A percentile compares a stretch with the other conserved stretches of the same genome.
Evolutionary conservation across 2,888 invertebrate genomes (phyloP).

Genomic region (Zaprionus obscuricornis): DNA sequence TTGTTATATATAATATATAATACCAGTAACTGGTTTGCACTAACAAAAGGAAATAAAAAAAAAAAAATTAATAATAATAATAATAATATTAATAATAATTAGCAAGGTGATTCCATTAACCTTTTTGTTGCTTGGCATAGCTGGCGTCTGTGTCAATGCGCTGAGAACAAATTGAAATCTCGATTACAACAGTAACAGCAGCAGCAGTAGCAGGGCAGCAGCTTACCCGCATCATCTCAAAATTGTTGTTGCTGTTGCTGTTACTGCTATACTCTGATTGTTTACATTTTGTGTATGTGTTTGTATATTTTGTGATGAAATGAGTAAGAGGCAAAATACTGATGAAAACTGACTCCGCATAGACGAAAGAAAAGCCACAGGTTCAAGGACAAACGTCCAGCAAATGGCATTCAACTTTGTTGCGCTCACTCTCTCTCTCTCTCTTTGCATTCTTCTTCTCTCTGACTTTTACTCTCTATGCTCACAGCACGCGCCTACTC

Average conservation of each 20-base stretch:
- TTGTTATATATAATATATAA: slow-evolving; percentile 13
- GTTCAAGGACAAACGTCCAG: slow-evolving; percentile 59
- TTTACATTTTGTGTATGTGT: not conserved
- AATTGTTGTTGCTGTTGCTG: too few species aligned
- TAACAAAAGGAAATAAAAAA: too few species aligned
- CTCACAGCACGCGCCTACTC: too few species aligned
- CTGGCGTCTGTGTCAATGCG: slow-evolving; percentile 40
- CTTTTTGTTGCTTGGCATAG: too few species aligned
- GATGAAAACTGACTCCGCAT: not conserved
- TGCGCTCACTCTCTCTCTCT: slow-evolving; percentile 12
- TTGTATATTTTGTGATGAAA: not conserved
- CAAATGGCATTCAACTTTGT: slow-evolving; percentile 57
- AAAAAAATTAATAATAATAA: too few species aligned
- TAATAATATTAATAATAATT: slow-evolving; percentile 21
- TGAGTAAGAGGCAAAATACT: slow-evolving; percentile 9
- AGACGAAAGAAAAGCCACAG: slow-evolving; percentile 32
- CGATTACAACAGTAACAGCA: slow-evolving; percentile 1
- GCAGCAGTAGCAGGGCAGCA: too few species aligned
- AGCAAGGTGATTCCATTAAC: slow-evolving; percentile 50
- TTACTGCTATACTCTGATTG: too few species aligned
- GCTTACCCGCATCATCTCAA: too few species aligned
- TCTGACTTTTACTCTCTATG: slow-evolving; percentile 5
- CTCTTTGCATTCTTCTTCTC: not conserved
- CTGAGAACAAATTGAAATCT: slow-evolving; percentile 19
- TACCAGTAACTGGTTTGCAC: slow-evolving; percentile 65